phyloP scores from a whole-genome alignment of 2,113 vertebrate genomes.

The Noctilio leporinus region DNA sequence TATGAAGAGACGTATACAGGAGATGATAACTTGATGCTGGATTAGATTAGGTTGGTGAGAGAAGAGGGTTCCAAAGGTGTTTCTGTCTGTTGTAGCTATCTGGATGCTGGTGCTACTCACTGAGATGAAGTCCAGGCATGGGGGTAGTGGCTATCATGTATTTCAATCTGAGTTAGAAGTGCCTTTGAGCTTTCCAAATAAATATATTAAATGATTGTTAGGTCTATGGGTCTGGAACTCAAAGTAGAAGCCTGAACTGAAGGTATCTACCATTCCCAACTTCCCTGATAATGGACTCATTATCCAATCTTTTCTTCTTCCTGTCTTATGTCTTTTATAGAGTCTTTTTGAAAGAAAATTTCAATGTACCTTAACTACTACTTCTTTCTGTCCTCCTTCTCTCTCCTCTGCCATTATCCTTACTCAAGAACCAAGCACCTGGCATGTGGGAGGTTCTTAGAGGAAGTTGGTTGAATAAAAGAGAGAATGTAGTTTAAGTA shows the following conservation, averaged over 20 bases:
- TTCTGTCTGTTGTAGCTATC: neutral
- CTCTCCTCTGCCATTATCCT: neutral
- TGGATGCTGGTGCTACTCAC: too few species aligned
- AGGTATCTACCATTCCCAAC: neutral
- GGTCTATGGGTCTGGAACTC: neutral
- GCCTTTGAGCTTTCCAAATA: neutral
- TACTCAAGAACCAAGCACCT: neutral
- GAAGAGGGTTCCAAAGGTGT: neutral
- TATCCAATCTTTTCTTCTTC: neutral
- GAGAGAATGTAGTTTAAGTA: neutral
- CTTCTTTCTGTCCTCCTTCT: neutral
- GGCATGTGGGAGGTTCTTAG: neutral
- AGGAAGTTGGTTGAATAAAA: neutral
- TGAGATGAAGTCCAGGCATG: neutral
- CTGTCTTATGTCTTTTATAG: neutral
- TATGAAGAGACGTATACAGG: neutral
- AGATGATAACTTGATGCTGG: neutral
- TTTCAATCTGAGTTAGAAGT: neutral
- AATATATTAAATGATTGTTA: neutral
- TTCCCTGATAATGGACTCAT: neutral
- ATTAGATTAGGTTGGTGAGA: neutral
- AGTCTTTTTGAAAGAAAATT: neutral
- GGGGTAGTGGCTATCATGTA: neutral
- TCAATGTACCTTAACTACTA: neutral
- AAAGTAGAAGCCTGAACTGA: neutral